Conservation (phyloP, 2,797 vertebrate genomes). For the Capromys pilorides region DNA sequence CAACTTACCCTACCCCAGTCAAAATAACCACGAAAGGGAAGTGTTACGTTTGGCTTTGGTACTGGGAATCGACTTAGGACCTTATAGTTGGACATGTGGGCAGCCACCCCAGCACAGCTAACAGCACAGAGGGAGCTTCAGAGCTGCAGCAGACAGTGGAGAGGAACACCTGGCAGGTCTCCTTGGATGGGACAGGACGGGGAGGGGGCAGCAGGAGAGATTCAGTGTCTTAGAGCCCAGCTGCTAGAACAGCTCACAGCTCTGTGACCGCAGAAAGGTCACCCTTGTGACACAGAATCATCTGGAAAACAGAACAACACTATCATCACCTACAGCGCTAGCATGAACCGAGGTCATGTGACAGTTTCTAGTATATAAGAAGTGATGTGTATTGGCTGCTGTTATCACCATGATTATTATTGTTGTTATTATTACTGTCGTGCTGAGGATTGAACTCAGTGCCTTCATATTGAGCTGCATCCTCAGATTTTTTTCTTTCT, state of each 20-base stretch:
- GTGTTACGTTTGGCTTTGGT: no score
- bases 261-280: background rate
- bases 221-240: background rate
- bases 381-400: background rate
- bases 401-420: background rate
- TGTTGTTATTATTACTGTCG: background rate
- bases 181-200: no score
- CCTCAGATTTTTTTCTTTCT: background rate
- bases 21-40: background rate
- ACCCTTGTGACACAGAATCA: background rate
- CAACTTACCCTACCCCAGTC: background rate
- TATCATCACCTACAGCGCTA: background rate
- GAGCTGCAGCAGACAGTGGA: background rate
- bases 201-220: background rate
- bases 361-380: background rate
- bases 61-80: no score
- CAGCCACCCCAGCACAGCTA: background rate
- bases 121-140: background rate
- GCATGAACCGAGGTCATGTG: background rate
- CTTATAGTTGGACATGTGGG: background rate
- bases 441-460: background rate
- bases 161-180: background rate
- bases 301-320: background rate
- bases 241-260: background rate
- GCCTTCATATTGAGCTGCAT: background rate